Conservation (phyloP, 2,113 vertebrate species). For the Regulus satrapa region DNA sequence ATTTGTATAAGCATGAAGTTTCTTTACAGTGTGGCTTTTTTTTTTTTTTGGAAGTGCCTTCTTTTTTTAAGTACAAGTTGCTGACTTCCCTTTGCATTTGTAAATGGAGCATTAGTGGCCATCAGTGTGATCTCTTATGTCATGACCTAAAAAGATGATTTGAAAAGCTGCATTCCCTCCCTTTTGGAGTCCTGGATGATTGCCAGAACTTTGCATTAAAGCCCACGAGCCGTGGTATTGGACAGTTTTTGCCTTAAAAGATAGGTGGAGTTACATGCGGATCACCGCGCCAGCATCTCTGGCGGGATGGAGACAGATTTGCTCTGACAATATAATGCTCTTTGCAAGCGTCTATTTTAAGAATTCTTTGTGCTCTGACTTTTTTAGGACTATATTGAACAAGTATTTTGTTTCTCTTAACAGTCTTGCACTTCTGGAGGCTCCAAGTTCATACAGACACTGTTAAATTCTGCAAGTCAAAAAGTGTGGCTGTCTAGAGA, state of each 20-base stretch:
- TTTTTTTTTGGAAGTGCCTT: not conserved
- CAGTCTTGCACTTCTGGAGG: not conserved
- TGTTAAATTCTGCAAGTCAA: not conserved
- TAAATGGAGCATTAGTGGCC: not conserved
- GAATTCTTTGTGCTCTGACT: not conserved
- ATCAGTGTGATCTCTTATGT: conserved; percentile 11
- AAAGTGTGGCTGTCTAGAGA: accelerated
- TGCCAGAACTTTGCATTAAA: conserved; percentile 16
- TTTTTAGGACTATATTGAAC: not conserved
- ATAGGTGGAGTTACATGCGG: not conserved
- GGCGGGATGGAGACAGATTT: conserved; percentile 1
- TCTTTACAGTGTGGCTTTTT: not conserved
- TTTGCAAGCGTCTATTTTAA: conserved; percentile 57
- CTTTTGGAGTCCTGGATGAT: not conserved
- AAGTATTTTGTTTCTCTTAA: conserved; percentile 15
- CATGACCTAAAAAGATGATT: conserved; percentile 8
- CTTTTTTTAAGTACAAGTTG: not conserved
- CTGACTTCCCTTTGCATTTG: not conserved
- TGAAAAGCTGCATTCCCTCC: not conserved
- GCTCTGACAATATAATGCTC: conserved; percentile 41
- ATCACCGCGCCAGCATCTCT: conserved; percentile 15
- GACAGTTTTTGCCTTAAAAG: conserved; percentile 17
- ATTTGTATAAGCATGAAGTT: not conserved
- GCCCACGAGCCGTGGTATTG: not conserved
- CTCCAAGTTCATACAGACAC: not conserved